These are phyloP conservation scores for Caenorhabditis angaria DNA, from an alignment of 2,888 invertebrate species.

Conservation along the genomic window DNA sequence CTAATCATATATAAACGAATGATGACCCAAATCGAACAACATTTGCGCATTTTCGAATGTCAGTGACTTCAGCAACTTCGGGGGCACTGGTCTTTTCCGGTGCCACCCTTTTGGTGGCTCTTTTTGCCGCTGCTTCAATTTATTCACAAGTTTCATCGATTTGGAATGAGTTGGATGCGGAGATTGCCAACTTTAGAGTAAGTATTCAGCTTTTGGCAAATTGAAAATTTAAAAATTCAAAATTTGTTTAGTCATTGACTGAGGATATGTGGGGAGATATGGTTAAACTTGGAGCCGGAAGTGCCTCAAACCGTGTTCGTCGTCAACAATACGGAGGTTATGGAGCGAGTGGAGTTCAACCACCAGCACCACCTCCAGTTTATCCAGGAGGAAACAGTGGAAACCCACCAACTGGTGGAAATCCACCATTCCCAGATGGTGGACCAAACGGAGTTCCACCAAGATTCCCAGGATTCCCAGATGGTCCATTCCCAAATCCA, in stretches of 20 bases:
- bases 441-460: slow-evolving; percentile 1
- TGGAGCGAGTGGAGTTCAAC: slow-evolving; percentile 29
- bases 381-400: slow-evolving; percentile 32
- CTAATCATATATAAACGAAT: neutral
- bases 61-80: slow-evolving; percentile 63
- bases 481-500: slow-evolving; percentile 15
- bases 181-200: slow-evolving; percentile 69
- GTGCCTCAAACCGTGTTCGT: slow-evolving; percentile 68
- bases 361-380: slow-evolving; percentile 14
- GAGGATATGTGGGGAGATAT: slow-evolving; percentile 70
- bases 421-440: slow-evolving; percentile 33
- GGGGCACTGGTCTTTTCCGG: slow-evolving; percentile 68
- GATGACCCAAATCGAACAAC: neutral
- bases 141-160: slow-evolving; percentile 65
- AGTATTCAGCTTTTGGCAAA: slow-evolving; percentile 10
- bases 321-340: slow-evolving; percentile 69
- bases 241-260: slow-evolving; percentile 48
- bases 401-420: slow-evolving; percentile 29
- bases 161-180: slow-evolving; percentile 68
- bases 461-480: slow-evolving; percentile 36
- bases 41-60: slow-evolving; percentile 54
- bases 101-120: slow-evolving; percentile 62
- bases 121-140: slow-evolving; percentile 62
- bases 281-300: slow-evolving; percentile 68
- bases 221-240: neutral